Evolutionary conservation across 2,888 invertebrate genomes (phyloP), one percentile per base, ranked within the genome.

Genomic region (Eumacrocentrus americanus): DNA sequence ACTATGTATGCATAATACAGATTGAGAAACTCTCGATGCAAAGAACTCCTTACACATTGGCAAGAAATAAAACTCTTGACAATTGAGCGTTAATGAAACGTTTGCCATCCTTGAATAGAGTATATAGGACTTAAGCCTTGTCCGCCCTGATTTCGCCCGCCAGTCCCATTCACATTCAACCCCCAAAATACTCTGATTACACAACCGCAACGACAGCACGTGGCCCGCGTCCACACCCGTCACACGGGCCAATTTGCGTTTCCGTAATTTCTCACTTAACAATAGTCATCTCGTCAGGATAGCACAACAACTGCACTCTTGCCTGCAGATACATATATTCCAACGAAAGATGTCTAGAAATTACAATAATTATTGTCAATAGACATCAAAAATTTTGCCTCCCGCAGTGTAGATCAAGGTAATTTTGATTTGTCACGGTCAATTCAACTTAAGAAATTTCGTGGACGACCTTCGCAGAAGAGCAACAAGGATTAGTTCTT

Each of bases 171-270:
- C 14, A 22, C 12, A 46, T n/a, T n/a, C 70, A 68, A 71, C 71
- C 74, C 74, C 64, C 72, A 70, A 73, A 72, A 72, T 69, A 72
- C 68, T 70, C 75, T 76, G 79, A 79, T 79, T 79, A 78, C 75
- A 75, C 70, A 77, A 77, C 79, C 78, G 67, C 76, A 75, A 63
- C 64, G 47, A 67, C 64, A 74, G 77, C 79, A 80, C 80, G 80
- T 80, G 80, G 72, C 79, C 60, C 70, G 67, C 69, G 76, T 74
- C 76, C 75, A 74, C 62, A 71, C 70, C 74, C 78, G 79, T 79
- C 79, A 79, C 78, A 78, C 77, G 72, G 75, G 79, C 77, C 77
- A 80, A 80, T 79, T 80, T 78, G 78, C 77, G 74, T 78, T 78
- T 78, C 76, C 74, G 75, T 61, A 60, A 67, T 67, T 67, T 60